Evolutionary conservation across 2,888 invertebrate species (phyloP).

Genomic region (Aelia acuminata): DNA sequence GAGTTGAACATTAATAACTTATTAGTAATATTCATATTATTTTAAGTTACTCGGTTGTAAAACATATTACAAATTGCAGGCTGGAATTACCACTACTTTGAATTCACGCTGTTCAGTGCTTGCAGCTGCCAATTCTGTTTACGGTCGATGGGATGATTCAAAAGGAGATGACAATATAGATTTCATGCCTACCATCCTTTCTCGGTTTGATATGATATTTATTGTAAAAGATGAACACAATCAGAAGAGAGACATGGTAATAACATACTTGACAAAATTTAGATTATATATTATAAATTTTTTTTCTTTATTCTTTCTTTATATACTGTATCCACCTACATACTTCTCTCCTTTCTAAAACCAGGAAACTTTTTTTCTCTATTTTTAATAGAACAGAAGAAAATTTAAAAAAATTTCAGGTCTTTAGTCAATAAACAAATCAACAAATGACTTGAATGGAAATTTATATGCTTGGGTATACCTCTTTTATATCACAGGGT

Average conservation of each 20-base stretch:
- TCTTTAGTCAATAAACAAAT: no score
- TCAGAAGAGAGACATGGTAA: constrained; percentile 86
- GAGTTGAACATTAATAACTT: no score
- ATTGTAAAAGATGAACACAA: constrained; percentile 98
- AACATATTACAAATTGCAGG: constrained; percentile 71
- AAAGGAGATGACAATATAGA: constrained; percentile 98
- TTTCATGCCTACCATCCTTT: constrained; percentile 99
- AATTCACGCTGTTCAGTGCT: constrained; percentile 99
- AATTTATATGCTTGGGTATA: no score
- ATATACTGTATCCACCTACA: no score
- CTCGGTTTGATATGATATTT: constrained; percentile 99
- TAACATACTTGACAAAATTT: constrained; percentile 68
- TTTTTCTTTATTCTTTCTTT: no score
- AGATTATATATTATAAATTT: neutral
- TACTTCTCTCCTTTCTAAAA: no score
- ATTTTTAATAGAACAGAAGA: no score
- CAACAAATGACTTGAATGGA: no score
- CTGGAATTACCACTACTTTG: constrained; percentile 98
- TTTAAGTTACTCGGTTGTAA: neutral
- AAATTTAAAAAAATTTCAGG: no score
- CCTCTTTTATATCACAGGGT: no score
- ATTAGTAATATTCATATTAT: no score
- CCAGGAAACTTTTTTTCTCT: no score
- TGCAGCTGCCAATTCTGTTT: constrained; percentile 98
- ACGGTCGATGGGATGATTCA: constrained; percentile 98